Conservation (phyloP, 2,113 vertebrate species). For the Pelecanoides urinatrix region DNA sequence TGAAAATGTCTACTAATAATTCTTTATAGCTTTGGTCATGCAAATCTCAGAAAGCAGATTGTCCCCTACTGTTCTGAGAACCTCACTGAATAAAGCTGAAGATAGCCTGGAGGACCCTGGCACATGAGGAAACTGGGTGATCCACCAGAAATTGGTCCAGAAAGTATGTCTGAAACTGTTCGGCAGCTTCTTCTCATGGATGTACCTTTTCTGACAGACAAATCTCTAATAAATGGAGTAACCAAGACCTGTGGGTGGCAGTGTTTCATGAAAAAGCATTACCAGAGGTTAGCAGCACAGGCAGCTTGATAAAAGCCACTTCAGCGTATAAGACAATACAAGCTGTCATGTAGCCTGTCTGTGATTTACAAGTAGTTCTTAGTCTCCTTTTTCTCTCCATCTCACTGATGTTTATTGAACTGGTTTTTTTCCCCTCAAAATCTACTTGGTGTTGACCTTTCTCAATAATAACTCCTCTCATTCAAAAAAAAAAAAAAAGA, state of each 20-base stretch:
- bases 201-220: not conserved
- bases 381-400: not conserved
- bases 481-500: not conserved
- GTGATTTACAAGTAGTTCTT: not conserved
- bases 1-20: not conserved
- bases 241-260: not conserved
- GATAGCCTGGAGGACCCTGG: not conserved
- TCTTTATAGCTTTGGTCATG: not conserved
- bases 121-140: accelerated
- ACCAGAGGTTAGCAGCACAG: not conserved
- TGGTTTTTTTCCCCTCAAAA: not conserved
- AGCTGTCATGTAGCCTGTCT: not conserved
- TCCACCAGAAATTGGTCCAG: accelerated
- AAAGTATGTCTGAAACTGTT: not conserved
- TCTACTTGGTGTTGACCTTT: not conserved
- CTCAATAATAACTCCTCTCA: not conserved
- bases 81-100: not conserved
- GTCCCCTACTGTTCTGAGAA: not conserved
- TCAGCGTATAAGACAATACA: not conserved
- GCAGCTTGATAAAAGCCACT: not conserved
- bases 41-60: not conserved
- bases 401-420: not conserved
- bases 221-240: not conserved
- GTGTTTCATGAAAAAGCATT: not conserved
- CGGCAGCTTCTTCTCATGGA: not conserved